phyloP scores from a whole-genome alignment of 1,140 invertebrate genomes.

The Dufourea novaeangliae region DNA sequence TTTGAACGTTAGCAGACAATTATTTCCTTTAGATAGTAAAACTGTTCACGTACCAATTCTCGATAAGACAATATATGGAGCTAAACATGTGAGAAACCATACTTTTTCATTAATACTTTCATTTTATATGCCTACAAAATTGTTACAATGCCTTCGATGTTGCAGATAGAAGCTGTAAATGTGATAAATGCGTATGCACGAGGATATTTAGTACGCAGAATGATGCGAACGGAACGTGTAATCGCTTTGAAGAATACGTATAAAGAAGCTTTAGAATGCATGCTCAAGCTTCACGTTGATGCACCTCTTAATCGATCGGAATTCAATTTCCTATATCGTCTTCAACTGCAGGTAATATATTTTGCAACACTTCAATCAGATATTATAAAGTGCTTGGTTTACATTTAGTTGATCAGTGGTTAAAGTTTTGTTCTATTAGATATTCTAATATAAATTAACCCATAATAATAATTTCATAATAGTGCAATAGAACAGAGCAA shows the following conservation, averaged over 20 bases:
- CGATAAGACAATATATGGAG: constrained; percentile 67
- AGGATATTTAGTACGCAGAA: constrained; percentile 90
- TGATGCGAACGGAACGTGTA: constrained; percentile 90
- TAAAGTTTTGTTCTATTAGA: background rate
- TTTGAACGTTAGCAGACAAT: constrained; percentile 69
- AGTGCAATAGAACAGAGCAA: background rate
- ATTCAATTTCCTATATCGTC: constrained; percentile 77
- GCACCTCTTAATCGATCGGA: constrained; percentile 78
- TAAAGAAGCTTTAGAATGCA: constrained; percentile 88
- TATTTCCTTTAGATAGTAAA: constrained; percentile 74
- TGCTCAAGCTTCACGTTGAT: constrained; percentile 88
- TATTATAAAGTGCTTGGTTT: background rate
- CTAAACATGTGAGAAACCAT: constrained; percentile 73
- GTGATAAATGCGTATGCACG: constrained; percentile 88
- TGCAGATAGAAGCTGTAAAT: constrained; percentile 84
- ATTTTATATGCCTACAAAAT: background rate
- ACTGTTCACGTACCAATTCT: constrained; percentile 63
- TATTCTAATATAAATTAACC: too few species aligned
- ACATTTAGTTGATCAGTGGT: background rate
- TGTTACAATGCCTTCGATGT: constrained; percentile 27
- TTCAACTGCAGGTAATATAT: constrained; percentile 77
- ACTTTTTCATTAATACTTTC: constrained; percentile 29
- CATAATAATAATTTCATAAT: background rate
- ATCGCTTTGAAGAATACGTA: constrained; percentile 91
- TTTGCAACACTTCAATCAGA: constrained; percentile 12